Base-by-base conservation (phyloP, 2,888 invertebrate species). In the Pharmacophagus antenor region DNA sequence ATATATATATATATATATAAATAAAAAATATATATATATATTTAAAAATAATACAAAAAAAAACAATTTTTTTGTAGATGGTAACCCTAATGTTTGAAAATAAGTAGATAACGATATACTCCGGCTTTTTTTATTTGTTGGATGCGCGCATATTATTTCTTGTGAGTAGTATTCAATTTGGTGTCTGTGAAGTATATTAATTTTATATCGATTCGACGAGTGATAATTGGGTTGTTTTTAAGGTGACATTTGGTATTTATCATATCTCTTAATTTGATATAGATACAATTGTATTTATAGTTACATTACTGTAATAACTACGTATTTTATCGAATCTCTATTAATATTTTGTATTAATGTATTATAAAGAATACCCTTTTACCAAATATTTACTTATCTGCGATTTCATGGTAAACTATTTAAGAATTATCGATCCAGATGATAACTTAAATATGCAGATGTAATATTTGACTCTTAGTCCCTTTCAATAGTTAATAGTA, bases 101-200 rank as follows among this genome's bases (percentile, higher is more conserved):
- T 65, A 61, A n/a, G 56, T 53, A 56, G 70, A 73, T 72, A 72
- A 69, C 56, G 60, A 52, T 57, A 64, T 65, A 64, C 52, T 65
- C 37, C 8, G 55, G 53, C 58, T 63, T 65, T 63, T 66, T 65
- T 63, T 56, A 67, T 61, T 49, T 23, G 22, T 23, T n/a, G 23
- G 51, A 48, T 51, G 53, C 53, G 50, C 25, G 41, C 50, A 55
- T 25, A 57, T 50, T 58, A 47, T 31, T 42, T 47, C 27, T 58
- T 21, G 59, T 61, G 50, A 52, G 59, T 63, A n/a, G 18, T 62
- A 57, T 47, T 56, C n/a, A 48, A 58, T 51, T 51, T 41, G 23
- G 25, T 47, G 25, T 22, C n/a, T 17, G 20, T 47, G 46, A n/a
- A 23, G 25, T 53, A 25, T 15, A 37, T 25, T 46, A 41, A 47